Percentiles rank a stretch among this genome's conserved stretches.
These are phyloP conservation scores for Takifugu bimaculatus DNA, from an alignment of 2,113 vertebrate species.

Conservation along the genomic window DNA sequence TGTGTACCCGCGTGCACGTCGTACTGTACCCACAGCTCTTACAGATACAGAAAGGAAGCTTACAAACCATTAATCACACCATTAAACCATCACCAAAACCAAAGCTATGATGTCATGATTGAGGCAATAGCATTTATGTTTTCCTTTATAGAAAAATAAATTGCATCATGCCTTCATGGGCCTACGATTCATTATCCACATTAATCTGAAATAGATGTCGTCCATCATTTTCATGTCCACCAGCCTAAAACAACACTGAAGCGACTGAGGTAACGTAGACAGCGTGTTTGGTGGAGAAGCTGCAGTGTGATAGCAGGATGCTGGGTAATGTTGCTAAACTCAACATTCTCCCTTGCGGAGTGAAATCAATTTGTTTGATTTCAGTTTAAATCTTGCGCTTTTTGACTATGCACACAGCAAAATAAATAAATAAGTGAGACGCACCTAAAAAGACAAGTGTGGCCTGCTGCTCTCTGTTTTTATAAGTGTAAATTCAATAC, in stretches of 20 bases:
- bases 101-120: neutral
- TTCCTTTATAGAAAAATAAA: neutral
- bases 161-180: neutral
- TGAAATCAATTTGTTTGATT: too few species aligned
- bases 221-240: too few species aligned
- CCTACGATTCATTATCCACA: neutral
- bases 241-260: too few species aligned
- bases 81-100: neutral
- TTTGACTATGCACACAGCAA: too few species aligned
- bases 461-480: neutral
- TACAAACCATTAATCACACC: neutral
- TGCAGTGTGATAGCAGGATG: too few species aligned
- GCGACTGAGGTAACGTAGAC: too few species aligned
- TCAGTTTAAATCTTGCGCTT: too few species aligned
- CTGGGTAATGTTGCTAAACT: too few species aligned
- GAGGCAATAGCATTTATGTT: neutral
- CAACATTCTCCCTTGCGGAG: too few species aligned
- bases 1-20: neutral
- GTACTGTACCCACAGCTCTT: neutral
- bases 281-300: too few species aligned
- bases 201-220: too few species aligned
- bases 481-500: neutral
- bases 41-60: neutral
- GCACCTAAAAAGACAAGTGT: neutral
- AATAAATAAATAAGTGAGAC: too few species aligned